These are phyloP conservation scores for Myotis planiceps DNA, from an alignment of 2,797 vertebrate species.

Conservation along the genomic window DNA sequence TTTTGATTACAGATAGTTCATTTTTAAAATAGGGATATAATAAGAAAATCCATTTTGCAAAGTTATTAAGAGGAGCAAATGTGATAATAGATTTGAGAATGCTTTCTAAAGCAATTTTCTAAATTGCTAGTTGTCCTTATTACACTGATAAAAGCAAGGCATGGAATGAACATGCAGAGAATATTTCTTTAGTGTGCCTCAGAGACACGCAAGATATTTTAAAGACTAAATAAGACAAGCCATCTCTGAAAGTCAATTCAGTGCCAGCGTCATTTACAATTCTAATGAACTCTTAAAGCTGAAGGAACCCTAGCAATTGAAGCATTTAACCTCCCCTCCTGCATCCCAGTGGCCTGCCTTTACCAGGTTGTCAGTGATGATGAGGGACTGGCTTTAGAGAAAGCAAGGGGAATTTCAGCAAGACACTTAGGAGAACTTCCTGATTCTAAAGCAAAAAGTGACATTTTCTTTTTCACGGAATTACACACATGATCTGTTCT, in stretches of 20 bases:
- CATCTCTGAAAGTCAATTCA: constrained; percentile 50
- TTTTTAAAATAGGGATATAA: not conserved
- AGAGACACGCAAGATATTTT: not conserved
- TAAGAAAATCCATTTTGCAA: not conserved
- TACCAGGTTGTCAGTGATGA: not conserved
- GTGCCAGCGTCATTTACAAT: constrained; percentile 43
- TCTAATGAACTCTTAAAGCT: constrained; percentile 43
- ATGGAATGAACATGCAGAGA: not conserved
- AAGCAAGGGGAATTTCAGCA: not conserved
- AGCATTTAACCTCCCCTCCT: not conserved
- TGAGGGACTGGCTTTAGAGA: not conserved
- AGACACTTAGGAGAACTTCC: not conserved
- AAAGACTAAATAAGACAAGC: constrained; percentile 21
- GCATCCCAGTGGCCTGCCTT: not conserved
- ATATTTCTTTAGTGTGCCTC: not conserved
- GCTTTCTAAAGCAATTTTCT: constrained; percentile 34
- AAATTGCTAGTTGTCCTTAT: constrained; percentile 37
- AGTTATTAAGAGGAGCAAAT: constrained; percentile 37
- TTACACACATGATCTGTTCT: not conserved
- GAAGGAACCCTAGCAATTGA: not conserved
- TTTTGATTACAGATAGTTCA: constrained; percentile 16
- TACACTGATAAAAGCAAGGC: not conserved
- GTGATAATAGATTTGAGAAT: not conserved
- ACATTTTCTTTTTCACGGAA: not conserved
- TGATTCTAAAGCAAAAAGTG: not conserved